Percentiles rank a stretch among this genome's conserved stretches.
phyloP scores from a whole-genome alignment of 2,797 vertebrate species.

The Nothura maculosa region DNA sequence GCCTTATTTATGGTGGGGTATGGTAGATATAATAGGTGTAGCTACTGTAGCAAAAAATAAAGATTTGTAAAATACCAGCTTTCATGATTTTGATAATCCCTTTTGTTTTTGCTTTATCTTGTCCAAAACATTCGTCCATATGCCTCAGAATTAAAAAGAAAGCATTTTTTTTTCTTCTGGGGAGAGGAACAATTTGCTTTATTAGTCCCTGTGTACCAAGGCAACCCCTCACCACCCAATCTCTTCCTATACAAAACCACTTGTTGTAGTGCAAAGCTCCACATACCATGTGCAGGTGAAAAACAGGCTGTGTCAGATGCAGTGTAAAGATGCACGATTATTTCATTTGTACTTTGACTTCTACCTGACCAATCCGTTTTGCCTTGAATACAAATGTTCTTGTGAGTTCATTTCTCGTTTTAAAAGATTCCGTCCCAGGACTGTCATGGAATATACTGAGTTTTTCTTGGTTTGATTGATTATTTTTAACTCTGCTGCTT shows the following conservation, averaged over 20 bases:
- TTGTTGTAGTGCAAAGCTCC: not conserved
- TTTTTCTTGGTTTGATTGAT: too few relatives aligned
- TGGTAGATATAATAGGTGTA: not conserved
- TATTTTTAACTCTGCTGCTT: not conserved
- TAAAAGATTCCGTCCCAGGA: not conserved
- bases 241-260: not conserved
- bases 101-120: not conserved
- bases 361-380: not conserved
- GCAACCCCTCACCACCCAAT: not conserved
- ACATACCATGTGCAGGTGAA: not conserved
- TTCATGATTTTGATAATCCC: not conserved
- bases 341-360: not conserved
- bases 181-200: not conserved
- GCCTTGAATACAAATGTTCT: not conserved
- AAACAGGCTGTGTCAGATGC: not conserved
- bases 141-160: not conserved
- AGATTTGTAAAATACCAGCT: not conserved
- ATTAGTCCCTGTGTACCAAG: not conserved
- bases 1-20: not conserved
- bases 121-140: not conserved
- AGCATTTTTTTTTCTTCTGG: not conserved
- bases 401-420: not conserved
- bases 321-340: not conserved
- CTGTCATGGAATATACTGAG: not conserved
- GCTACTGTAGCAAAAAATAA: not conserved